Evolutionary conservation across 2,888 invertebrate species (phyloP), one percentile per base, ranked within the genome.

Genomic region (Coenonympha glycerion): DNA sequence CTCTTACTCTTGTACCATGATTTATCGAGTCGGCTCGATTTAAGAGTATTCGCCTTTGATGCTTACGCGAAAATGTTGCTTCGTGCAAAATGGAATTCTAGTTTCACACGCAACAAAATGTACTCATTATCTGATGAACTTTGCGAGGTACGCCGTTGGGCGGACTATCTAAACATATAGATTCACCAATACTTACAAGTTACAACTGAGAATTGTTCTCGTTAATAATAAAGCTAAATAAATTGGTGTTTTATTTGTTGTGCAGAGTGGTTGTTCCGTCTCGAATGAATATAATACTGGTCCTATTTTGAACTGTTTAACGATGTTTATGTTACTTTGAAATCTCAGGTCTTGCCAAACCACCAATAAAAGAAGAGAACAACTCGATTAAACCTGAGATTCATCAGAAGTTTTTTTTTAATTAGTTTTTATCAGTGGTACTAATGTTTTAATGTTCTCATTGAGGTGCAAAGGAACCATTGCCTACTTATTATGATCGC

Each of bases 31-130:
- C 67, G 68, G 68, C 72, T 67, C 62, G 66, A 66, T 71, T 68
- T 73, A 68, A 69, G 69, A 73, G 71, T 58, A 55, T 59, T 61
- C 65, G 65, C 66, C 75, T 79, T 78, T 79, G 80, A 84, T 77
- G 77, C 76, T 79, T 79, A 76, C 74, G 76, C 75, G 74, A 76
- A 78, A 64, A 45, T 45, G 45, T 65, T 63, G 69, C 70, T 73
- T 80, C 80, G 82, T 82, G 80, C 82, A 72, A 78, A 82, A 80
- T 83, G 78, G 77, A 79, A 84, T 85, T 81, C 85, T 77, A 78
- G 83, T 85, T 87, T 86, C 85, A 79, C 87, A 87, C 87, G 87
- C 87, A 87, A 86, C 86, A 81, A 86, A n/a, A 87, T 84, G 82
- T 76, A 75, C 71, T 72, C 71, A 73, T 79, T 86, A 87, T 87